Evolutionary conservation across 2,797 vertebrate species (phyloP).

Genomic region (Poeciliopsis turneri): DNA sequence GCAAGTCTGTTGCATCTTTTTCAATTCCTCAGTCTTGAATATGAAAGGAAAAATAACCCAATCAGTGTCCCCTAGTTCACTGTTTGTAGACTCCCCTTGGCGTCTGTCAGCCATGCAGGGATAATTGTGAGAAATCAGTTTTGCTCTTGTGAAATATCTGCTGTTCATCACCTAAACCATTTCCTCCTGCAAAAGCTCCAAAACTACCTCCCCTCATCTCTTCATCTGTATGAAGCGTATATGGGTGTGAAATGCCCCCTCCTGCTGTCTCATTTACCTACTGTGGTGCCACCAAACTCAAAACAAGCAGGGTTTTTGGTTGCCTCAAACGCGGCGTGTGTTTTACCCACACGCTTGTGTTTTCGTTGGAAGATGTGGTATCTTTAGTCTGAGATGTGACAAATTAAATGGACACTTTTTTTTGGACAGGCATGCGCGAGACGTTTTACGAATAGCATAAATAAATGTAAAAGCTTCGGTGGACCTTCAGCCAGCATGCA

Average conservation of each 20-base stretch:
- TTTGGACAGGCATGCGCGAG: not conserved
- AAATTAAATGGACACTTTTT: not conserved
- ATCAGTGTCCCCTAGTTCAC: slow-evolving; percentile 87
- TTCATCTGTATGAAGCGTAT: slow-evolving; percentile 38
- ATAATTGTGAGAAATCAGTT: slow-evolving; percentile 99
- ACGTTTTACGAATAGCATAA: slow-evolving; percentile 20
- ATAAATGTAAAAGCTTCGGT: slow-evolving; percentile 20
- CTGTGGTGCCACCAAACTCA: slow-evolving; percentile 48
- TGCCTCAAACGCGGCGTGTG: slow-evolving; percentile 20
- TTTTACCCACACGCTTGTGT: slow-evolving; percentile 17
- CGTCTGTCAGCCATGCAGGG: slow-evolving; percentile 91
- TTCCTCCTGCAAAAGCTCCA: slow-evolving; percentile 51
- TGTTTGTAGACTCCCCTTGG: slow-evolving; percentile 84
- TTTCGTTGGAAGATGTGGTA: not conserved
- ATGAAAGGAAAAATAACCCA: slow-evolving; percentile 95
- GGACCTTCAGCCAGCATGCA: slow-evolving; percentile 40
- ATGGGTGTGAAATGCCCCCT: slow-evolving; percentile 64
- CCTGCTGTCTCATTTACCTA: slow-evolving; percentile 70
- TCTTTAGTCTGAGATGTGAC: slow-evolving; percentile 12
- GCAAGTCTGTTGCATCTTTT: slow-evolving; percentile 75
- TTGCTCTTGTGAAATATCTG: slow-evolving; percentile 86
- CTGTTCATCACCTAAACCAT: slow-evolving; percentile 88
- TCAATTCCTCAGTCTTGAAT: slow-evolving; percentile 87
- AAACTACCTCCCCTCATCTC: slow-evolving; percentile 38
- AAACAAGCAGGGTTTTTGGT: slow-evolving; percentile 21